These are phyloP conservation scores for Aricia artaxerxes DNA, from an alignment of 2,888 invertebrate species.

Conservation along the genomic window DNA sequence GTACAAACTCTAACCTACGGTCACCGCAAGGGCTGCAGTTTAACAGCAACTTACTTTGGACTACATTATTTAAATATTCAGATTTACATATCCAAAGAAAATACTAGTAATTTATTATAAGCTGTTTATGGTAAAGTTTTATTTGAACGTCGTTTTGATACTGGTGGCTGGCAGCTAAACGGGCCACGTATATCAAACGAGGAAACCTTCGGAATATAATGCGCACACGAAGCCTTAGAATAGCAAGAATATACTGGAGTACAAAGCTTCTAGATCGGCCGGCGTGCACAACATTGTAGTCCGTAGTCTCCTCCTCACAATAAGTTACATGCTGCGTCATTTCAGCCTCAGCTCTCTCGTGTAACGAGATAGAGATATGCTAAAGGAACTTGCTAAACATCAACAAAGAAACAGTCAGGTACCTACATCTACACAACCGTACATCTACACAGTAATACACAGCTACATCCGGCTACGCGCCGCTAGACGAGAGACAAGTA, in stretches of 20 bases:
- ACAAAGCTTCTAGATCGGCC: neutral
- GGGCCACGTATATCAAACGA: conserved; percentile 1
- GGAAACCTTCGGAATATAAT: neutral
- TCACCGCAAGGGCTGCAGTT: neutral
- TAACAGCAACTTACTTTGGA: neutral
- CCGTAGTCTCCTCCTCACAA: neutral
- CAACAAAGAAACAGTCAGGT: conserved; percentile 66
- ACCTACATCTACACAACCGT: conserved; percentile 54
- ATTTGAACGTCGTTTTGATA: neutral
- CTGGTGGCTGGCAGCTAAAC: neutral
- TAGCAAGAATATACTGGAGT: neutral
- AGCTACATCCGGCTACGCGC: conserved; percentile 28
- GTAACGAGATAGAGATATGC: conserved; percentile 38
- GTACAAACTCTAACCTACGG: neutral
- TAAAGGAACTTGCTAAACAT: conserved; percentile 40
- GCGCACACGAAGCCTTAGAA: neutral
- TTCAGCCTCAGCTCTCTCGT: conserved; percentile 30
- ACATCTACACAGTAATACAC: neutral
- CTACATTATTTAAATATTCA: conserved; percentile 15
- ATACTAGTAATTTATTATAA: conserved; percentile 12
- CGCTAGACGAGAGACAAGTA: conserved; percentile 36
- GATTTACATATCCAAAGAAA: conserved; percentile 1
- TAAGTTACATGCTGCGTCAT: conserved; percentile 43
- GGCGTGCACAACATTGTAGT: neutral
- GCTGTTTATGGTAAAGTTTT: neutral